Percentiles rank a stretch among this genome's conserved stretches.
These are phyloP conservation scores for Scolopax bukidnonensis DNA, from an alignment of 2,797 vertebrate species.

Conservation along the genomic window DNA sequence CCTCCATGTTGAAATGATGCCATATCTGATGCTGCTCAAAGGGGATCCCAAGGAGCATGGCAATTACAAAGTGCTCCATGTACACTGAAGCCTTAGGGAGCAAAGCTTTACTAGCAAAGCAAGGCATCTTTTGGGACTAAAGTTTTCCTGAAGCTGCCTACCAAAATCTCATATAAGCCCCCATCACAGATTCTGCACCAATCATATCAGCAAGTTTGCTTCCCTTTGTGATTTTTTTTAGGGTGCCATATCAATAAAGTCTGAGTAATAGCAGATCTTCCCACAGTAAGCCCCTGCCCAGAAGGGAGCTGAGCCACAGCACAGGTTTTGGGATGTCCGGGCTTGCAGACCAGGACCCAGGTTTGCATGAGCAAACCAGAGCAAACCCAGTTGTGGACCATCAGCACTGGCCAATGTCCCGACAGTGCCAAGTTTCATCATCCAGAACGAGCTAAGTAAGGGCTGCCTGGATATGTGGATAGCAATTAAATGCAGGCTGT, in stretches of 20 bases:
- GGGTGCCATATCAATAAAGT: background rate
- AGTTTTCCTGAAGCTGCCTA: background rate
- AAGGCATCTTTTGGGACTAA: background rate
- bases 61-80: background rate
- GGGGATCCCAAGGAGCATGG: background rate
- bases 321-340: background rate
- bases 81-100: background rate
- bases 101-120: background rate
- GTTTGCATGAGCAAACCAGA: background rate
- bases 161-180: background rate
- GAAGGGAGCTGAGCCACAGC: background rate
- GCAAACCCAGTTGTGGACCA: accelerated
- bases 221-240: background rate
- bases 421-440: accelerated
- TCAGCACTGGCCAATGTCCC: background rate
- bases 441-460: background rate
- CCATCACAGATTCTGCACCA: background rate
- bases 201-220: background rate
- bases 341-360: background rate
- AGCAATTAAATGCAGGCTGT: background rate
- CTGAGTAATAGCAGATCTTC: background rate
- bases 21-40: background rate
- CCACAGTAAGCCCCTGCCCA: background rate
- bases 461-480: background rate
- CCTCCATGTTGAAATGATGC: background rate